Evolutionary conservation across 2,888 invertebrate species (phyloP), one percentile per base, ranked within the genome.

Genomic region (Yponomeuta sedellus): DNA sequence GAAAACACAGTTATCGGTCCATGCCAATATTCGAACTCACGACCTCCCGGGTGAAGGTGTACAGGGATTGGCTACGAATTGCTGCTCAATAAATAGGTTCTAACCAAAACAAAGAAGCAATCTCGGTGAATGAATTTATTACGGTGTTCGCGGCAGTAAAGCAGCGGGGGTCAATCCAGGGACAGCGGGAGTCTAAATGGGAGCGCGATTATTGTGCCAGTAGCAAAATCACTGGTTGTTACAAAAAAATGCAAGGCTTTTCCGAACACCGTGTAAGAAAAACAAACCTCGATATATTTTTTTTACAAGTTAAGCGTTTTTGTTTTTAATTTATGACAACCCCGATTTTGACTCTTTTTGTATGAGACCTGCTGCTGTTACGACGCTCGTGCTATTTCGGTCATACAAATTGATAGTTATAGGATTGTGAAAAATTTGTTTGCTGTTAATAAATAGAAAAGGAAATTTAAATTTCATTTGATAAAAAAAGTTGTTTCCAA

Each of bases 91-190:
- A 52, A 52, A 52, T 52, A 52, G 16, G 44, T 52, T 52, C 16
- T 52, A 16, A 5, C 44, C 16, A 52, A 52, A 52, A 52, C 44
- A 52, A 52, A 52, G 44, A 52, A 52, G 44, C 44, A 52, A 52
- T 52, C 44, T 52, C 44, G 44, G 44, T 52, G 44, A 52, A 52
- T 52, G 44, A 52, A 52, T 52, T 52, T 52, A 52, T 52, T 52
- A 16, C 16, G 44, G 44, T 52, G 44, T 16, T 52, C 16, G 16
- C 3, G 44, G 44, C 44, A 52, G 44, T 52, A 52, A 52, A 12
- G 44, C 16, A 52, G 44, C 44, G 44, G 44, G 44, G 44, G 44
- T 52, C 44, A 52, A 16, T 52, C 44, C 16, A 52, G 44, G 16
- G 16, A 16, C 44, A 52, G 44, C 44, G 16, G 44, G 44, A 52